A percentile compares a stretch with the other conserved stretches of the same genome.
These are phyloP conservation scores for Hoplodrina blanda DNA, from an alignment of 2,888 invertebrate genomes.

Conservation along the genomic window DNA sequence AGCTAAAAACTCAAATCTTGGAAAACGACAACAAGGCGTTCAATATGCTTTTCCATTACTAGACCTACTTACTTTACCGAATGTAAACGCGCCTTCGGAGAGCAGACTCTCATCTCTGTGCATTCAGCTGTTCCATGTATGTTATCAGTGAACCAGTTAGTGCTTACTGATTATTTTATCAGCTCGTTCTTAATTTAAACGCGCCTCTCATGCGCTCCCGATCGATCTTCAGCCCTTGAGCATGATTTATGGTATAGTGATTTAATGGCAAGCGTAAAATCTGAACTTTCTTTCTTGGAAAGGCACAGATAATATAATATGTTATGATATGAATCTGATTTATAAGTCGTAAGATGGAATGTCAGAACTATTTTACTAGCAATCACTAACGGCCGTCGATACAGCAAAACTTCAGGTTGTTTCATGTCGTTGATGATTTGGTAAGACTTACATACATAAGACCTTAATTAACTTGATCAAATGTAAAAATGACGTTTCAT, in stretches of 20 bases:
- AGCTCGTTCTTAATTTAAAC: slow-evolving; percentile 58
- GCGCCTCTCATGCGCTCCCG: slow-evolving; percentile 51
- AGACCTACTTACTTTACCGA: not conserved
- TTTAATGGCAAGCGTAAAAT: slow-evolving; percentile 36
- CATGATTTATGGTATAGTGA: slow-evolving; percentile 54
- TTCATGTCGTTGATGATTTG: not conserved
- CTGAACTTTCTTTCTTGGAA: slow-evolving; percentile 30
- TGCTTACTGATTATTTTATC: slow-evolving; percentile 61
- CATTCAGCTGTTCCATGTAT: slow-evolving; percentile 36
- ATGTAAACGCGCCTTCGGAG: slow-evolving; percentile 9
- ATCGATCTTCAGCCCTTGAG: slow-evolving; percentile 56
- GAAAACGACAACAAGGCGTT: too few species aligned
- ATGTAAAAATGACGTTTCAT: not conserved
- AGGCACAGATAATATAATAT: not conserved
- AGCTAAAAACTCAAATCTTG: too few species aligned
- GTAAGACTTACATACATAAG: too few species aligned
- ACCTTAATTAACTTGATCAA: not conserved
- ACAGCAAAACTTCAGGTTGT: not conserved
- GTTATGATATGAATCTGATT: slow-evolving; percentile 7
- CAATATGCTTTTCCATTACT: slow-evolving; percentile 12
- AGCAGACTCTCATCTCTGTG: slow-evolving; percentile 25
- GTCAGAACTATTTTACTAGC: not conserved
- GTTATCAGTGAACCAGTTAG: slow-evolving; percentile 58
- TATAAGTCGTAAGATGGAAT: not conserved
- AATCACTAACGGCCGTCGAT: too few species aligned